Evolutionary conservation across 2,797 vertebrate genomes (phyloP), one percentile per base, ranked within the genome.

Genomic region (Leptoclinus maculatus): DNA sequence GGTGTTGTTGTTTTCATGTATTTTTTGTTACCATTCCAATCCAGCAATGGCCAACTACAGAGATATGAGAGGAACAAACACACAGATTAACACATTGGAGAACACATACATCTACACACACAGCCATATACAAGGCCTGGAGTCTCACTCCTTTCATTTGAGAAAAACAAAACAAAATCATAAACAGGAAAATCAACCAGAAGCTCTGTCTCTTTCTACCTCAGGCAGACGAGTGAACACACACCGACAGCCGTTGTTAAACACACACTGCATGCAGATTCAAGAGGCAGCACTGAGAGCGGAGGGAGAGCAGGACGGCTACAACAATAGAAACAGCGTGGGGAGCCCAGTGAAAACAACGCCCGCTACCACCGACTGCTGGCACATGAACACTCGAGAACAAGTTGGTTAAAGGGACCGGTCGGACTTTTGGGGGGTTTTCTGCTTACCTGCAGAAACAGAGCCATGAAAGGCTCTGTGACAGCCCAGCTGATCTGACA

Each of bases 41-140:
- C 91, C 91, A 84, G 89, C 69, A 83, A 89, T 39, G 87, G 90
- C 84, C 72, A 91, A 93, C 92, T 91, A 93, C 88, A 91, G 86
- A 93, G 81, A 93, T 60, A 91, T 69, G 87, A 92, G 85, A 91
- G 66, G 90, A 88, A 93, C 90, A 93, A 90, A 92, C 87, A 93
- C 51, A 91, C 80, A 88, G 82, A 82, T 91, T 92, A 90, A 92
- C 83, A 91, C 78, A 90, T 51, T 71, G 63, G 17, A 86, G 29
- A 76, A 87, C 82, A 86, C 68, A 71, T 14, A 83, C 39, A 88
- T 68, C 71, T 58, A 84, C 76, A 85, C 65, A 78, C 47, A 84
- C 7, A 62, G 54, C 45, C 60, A 62, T n/a, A 59, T 8, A 41
- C n/a, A 0, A 41, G 13, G 14, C 36, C 59, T 57, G 27, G 3